These are phyloP conservation scores for Conus ventricosus DNA, from an alignment of 1,140 invertebrate genomes.

Conservation along the genomic window DNA sequence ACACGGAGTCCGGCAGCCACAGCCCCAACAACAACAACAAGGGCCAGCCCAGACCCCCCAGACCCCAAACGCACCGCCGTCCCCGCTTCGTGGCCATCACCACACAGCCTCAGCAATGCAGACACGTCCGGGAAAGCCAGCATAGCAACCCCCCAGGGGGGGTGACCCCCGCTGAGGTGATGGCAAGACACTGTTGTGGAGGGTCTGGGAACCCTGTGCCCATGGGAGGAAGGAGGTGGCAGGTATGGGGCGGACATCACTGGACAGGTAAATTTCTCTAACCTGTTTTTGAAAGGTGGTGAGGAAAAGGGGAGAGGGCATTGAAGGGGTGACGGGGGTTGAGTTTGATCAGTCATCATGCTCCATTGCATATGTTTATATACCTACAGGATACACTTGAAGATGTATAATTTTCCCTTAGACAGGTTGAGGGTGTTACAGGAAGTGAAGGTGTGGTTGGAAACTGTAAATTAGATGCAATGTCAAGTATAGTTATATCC, in stretches of 20 bases:
- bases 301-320: too few species aligned
- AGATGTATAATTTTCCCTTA: too few species aligned
- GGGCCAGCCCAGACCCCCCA: slow-evolving; percentile 42
- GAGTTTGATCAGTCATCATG: too few species aligned
- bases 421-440: too few species aligned
- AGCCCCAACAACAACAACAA: slow-evolving; percentile 24
- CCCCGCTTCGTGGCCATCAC: too few species aligned
- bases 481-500: too few species aligned
- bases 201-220: slow-evolving; percentile 1
- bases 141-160: slow-evolving; percentile 9
- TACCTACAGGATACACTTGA: too few species aligned
- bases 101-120: slow-evolving; percentile 30
- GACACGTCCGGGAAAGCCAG: slow-evolving; percentile 11
- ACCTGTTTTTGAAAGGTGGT: slow-evolving; percentile 16
- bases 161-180: slow-evolving; percentile 15
- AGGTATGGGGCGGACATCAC: slow-evolving; percentile 51
- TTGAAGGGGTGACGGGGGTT: too few species aligned
- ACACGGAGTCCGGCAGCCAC: neutral
- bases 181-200: slow-evolving; percentile 23
- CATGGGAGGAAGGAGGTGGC: slow-evolving; percentile 55
- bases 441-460: too few species aligned
- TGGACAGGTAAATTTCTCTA: slow-evolving; percentile 16
- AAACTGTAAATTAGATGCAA: too few species aligned
- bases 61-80: neutral
- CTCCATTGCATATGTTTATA: too few species aligned